phyloP scores from a whole-genome alignment of 2,888 invertebrate genomes.

The Zhuqinia jingwanae region DNA sequence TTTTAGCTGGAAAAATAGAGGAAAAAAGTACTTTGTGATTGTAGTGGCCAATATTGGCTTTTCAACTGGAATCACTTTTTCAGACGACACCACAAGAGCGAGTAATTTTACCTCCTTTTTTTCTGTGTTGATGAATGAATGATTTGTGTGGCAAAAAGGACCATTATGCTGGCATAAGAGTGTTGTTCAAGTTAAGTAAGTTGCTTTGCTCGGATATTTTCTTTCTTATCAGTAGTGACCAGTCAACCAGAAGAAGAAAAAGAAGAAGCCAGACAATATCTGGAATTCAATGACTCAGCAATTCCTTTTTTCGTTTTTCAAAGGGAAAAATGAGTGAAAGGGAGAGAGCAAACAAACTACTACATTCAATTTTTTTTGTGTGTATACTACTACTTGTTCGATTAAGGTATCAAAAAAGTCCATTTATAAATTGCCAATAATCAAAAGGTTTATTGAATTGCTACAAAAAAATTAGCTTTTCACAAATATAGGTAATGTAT shows the following conservation, averaged over 20 bases:
- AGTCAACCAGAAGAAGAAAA: constrained; percentile 25
- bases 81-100: background rate
- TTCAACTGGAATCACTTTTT: constrained; percentile 25
- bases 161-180: background rate
- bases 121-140: background rate
- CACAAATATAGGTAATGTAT: background rate
- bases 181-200: background rate
- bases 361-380: too few species aligned
- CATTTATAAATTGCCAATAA: background rate
- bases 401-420: background rate
- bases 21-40: background rate
- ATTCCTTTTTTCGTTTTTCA: too few species aligned
- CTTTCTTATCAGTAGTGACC: constrained; percentile 45
- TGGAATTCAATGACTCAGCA: background rate
- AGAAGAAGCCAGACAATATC: background rate
- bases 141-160: background rate
- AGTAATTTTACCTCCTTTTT: background rate
- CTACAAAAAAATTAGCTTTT: background rate
- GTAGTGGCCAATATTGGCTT: constrained; percentile 14
- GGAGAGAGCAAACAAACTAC: background rate
- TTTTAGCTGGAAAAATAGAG: background rate
- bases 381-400: too few species aligned
- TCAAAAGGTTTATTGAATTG: background rate
- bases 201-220: constrained; percentile 11
- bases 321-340: too few species aligned